These are phyloP conservation scores for Zosterops borbonicus DNA, from an alignment of 2,113 vertebrate species.

Conservation along the genomic window DNA sequence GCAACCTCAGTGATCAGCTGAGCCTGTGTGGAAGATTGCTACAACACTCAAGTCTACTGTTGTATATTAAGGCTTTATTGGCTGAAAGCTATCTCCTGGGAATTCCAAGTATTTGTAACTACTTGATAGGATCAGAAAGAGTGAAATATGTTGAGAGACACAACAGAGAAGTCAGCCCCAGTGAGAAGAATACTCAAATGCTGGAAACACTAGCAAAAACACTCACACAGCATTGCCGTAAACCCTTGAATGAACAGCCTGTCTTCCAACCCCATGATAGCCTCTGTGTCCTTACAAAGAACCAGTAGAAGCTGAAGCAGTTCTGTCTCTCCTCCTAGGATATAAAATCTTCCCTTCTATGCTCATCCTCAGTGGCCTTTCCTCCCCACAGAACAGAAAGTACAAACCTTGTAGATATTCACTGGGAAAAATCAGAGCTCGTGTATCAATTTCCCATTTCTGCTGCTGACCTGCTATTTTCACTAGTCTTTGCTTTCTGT, in stretches of 20 bases:
- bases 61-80: not conserved
- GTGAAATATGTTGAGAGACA: not conserved
- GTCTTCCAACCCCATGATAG: not conserved
- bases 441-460: not conserved
- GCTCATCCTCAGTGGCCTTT: rapidly evolving
- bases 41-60: not conserved
- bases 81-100: not conserved
- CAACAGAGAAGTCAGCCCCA: not conserved
- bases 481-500: not conserved
- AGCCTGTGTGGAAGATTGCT: not conserved
- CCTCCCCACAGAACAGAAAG: not conserved
- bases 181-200: not conserved
- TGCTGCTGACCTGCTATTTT: not conserved
- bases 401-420: not conserved
- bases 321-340: not conserved
- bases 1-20: not conserved
- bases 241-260: not conserved
- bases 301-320: not conserved
- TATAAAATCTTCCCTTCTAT: not conserved
- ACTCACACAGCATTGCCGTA: not conserved
- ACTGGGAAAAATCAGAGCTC: not conserved
- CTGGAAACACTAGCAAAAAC: not conserved
- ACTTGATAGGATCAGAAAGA: not conserved
- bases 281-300: not conserved
- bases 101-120: not conserved